Evolutionary conservation across 1,140 invertebrate genomes (phyloP).

Genomic region (Drosophila elegans): DNA sequence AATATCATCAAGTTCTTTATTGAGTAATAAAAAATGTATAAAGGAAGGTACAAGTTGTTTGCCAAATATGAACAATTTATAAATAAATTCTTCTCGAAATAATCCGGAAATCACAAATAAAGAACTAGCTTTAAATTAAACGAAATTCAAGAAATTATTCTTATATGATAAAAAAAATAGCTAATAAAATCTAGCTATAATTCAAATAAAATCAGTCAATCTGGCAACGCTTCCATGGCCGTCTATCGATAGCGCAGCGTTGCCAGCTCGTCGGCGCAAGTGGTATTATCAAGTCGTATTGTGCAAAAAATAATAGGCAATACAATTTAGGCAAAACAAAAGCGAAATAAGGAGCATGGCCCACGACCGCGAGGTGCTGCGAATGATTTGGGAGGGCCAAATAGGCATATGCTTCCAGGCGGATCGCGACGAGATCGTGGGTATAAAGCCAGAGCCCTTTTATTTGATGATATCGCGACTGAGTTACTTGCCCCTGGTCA

Average conservation of each 20-base stretch:
- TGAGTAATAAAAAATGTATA: too few relatives aligned
- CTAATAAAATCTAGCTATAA: too few relatives aligned
- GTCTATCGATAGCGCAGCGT: constrained; percentile 7
- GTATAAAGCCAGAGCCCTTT: constrained; percentile 95
- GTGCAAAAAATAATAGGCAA: constrained; percentile 43
- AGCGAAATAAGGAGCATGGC: constrained; percentile 88
- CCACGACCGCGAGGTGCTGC: constrained; percentile 95
- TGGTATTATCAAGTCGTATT: constrained; percentile 22
- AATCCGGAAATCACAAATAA: too few relatives aligned
- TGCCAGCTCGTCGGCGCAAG: neutral
- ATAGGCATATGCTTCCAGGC: constrained; percentile 96
- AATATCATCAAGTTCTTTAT: too few relatives aligned
- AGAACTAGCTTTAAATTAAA: too few relatives aligned
- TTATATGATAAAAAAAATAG: too few relatives aligned
- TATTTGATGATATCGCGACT: constrained; percentile 97
- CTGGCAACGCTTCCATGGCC: neutral
- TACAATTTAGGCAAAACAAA: constrained; percentile 30
- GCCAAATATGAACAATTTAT: too few relatives aligned
- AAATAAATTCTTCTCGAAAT: too few relatives aligned
- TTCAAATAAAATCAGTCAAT: too few relatives aligned
- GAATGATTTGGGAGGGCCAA: constrained; percentile 98
- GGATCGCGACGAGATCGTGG: constrained; percentile 94
- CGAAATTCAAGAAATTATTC: too few relatives aligned
- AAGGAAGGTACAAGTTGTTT: too few relatives aligned
- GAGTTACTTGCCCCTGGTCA: constrained; percentile 97